phyloP scores from a whole-genome alignment of 1,140 invertebrate genomes.

The Drosophila santomea region DNA sequence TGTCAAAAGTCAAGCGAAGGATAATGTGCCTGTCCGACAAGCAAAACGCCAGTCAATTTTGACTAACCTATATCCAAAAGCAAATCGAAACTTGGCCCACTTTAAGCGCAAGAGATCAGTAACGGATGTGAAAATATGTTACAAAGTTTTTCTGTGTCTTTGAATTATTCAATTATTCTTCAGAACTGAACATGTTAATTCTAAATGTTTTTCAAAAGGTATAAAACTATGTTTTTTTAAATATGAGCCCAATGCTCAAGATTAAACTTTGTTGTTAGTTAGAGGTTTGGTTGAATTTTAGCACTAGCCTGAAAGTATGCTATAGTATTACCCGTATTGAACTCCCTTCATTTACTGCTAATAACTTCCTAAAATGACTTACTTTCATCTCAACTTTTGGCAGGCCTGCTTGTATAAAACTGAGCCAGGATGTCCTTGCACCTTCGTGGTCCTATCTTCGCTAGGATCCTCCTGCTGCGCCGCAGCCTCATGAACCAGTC shows the following conservation, averaged over 20 bases:
- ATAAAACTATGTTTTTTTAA: no score
- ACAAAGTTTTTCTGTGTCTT: no score
- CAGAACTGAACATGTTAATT: no score
- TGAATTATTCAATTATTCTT: no score
- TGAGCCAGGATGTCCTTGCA: constrained; percentile 1
- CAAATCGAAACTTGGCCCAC: constrained; percentile 1
- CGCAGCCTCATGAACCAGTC: constrained; percentile 18
- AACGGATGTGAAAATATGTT: neutral
- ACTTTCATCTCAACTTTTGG: neutral
- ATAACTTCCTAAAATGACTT: neutral
- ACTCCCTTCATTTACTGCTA: neutral
- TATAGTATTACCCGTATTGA: neutral
- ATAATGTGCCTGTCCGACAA: constrained; percentile 59
- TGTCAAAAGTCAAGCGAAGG: constrained; percentile 64
- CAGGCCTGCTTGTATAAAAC: constrained; percentile 1
- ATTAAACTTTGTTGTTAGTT: no score
- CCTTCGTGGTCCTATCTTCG: constrained; percentile 8
- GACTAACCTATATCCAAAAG: constrained; percentile 12
- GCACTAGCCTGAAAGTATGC: constrained; percentile 31
- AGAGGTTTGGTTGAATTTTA: no score
- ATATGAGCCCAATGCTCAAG: no score
- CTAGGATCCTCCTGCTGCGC: constrained; percentile 7
- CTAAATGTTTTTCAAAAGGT: no score
- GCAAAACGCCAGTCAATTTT: constrained; percentile 39
- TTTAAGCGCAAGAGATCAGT: neutral